Evolutionary conservation across 2,888 invertebrate species (phyloP).

Genomic region (Bembecia ichneumoniformis): DNA sequence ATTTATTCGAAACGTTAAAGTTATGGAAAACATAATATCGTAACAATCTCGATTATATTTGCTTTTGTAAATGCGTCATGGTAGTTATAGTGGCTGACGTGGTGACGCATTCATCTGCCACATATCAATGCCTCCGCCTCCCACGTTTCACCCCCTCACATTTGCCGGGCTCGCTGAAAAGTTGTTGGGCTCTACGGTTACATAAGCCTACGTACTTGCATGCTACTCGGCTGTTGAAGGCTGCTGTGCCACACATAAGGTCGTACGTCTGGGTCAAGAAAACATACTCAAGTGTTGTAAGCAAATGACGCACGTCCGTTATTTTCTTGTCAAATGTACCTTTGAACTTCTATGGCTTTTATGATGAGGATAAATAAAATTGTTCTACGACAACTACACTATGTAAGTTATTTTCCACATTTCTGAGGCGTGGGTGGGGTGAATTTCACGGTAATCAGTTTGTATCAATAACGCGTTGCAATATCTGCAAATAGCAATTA

Average conservation of each 20-base stretch:
- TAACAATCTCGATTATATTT: too few species aligned
- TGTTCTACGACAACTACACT: neutral
- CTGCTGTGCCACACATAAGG: conserved; percentile 44
- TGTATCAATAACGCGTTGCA: neutral
- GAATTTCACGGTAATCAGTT: neutral
- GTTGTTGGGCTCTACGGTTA: neutral
- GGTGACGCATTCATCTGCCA: too few species aligned
- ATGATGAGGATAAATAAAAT: neutral
- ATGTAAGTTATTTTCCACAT: too few species aligned
- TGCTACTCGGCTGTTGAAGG: conserved; percentile 56
- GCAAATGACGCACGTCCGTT: neutral
- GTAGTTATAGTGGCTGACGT: too few species aligned
- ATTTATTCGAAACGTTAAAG: too few species aligned
- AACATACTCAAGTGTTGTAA: neutral
- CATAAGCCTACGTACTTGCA: conserved; percentile 17
- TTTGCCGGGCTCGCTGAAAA: too few species aligned
- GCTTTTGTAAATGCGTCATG: too few species aligned
- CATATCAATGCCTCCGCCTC: too few species aligned
- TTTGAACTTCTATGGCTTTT: neutral
- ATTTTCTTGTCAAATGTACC: neutral
- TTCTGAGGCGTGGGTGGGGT: neutral
- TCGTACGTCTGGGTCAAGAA: conserved; percentile 40
- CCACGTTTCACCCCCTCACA: conserved; percentile 1
- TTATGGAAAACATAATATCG: too few species aligned
- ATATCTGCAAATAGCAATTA: too few species aligned